A percentile compares a stretch with the other conserved stretches of the same genome.
These are phyloP conservation scores for Spodoptera picta DNA, from an alignment of 2,888 invertebrate genomes.

Conservation along the genomic window DNA sequence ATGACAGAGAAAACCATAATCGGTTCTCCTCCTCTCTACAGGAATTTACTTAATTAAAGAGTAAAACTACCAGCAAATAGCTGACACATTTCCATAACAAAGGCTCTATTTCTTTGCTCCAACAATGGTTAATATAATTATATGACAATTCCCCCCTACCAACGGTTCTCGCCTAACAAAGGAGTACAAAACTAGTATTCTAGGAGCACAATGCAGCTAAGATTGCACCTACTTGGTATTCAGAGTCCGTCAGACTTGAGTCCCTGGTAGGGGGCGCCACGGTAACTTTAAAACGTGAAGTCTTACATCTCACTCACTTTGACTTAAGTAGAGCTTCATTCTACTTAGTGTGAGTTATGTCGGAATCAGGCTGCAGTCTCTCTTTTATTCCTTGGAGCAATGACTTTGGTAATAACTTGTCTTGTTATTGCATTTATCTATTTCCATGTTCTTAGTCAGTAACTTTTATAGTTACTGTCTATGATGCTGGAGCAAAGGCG, in stretches of 20 bases:
- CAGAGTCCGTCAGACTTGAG: slow-evolving; percentile 44
- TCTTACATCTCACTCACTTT: slow-evolving; percentile 45
- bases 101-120: no score
- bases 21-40: no score
- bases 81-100: no score
- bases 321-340: slow-evolving; percentile 40
- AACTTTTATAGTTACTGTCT: no score
- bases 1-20: no score
- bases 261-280: slow-evolving; percentile 40
- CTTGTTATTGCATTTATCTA: no score
- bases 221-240: slow-evolving; percentile 61
- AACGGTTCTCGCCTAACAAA: slow-evolving; percentile 31
- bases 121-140: slow-evolving; percentile 11
- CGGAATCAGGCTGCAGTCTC: slow-evolving; percentile 23
- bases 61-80: no score
- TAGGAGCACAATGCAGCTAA: slow-evolving; percentile 51
- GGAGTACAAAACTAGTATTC: slow-evolving; percentile 38
- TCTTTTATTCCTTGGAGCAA: slow-evolving; percentile 10
- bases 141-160: slow-evolving; percentile 28
- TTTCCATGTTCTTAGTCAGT: no score
- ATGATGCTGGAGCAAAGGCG: no score
- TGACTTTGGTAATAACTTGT: no score
- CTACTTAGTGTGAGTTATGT: slow-evolving; percentile 40
- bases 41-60: no score
- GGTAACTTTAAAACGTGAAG: slow-evolving; percentile 55